Evolutionary conservation across 2,888 invertebrate genomes (phyloP).

Genomic region (Eupelmus urozonus): DNA sequence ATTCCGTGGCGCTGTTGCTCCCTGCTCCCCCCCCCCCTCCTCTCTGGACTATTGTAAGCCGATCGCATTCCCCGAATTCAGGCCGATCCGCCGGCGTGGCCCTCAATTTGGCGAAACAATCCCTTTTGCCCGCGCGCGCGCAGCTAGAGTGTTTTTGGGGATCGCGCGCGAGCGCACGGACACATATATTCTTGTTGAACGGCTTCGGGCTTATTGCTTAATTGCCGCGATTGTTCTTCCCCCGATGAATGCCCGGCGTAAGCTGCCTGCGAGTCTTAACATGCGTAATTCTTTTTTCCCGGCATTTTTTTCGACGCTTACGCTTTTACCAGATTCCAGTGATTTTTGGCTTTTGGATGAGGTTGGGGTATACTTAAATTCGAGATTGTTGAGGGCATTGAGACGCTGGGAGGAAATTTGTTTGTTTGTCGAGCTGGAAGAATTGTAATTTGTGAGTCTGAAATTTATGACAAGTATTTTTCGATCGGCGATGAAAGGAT

Average conservation of each 20-base stretch:
- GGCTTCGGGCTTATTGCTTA: slow-evolving; percentile 57
- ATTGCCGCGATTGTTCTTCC: slow-evolving; percentile 54
- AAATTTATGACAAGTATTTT: background rate
- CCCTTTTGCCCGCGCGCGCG: slow-evolving; percentile 19
- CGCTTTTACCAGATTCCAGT: slow-evolving; percentile 41
- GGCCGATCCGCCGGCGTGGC: slow-evolving; percentile 14
- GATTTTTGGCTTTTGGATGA: background rate
- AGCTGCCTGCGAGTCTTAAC: slow-evolving; percentile 15
- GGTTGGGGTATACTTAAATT: background rate
- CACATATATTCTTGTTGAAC: background rate
- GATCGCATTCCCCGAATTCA: slow-evolving; percentile 53
- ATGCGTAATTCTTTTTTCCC: background rate
- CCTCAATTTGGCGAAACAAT: slow-evolving; percentile 52
- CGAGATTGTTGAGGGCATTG: background rate
- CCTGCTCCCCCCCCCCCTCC: slow-evolving; percentile 17
- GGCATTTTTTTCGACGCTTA: slow-evolving; percentile 4
- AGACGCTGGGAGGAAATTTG: background rate
- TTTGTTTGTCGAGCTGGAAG: background rate
- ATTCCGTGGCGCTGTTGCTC: slow-evolving; percentile 41
- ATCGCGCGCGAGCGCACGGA: background rate
- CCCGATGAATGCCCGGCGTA: slow-evolving; percentile 26
- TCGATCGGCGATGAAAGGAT: too few species aligned
- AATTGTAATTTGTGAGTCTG: background rate
- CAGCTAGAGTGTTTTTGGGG: background rate
- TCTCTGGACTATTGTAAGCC: slow-evolving; percentile 44